Evolutionary conservation across 2,888 invertebrate species (phyloP), one percentile per base, ranked within the genome.

Genomic region (Agrotis clavis): DNA sequence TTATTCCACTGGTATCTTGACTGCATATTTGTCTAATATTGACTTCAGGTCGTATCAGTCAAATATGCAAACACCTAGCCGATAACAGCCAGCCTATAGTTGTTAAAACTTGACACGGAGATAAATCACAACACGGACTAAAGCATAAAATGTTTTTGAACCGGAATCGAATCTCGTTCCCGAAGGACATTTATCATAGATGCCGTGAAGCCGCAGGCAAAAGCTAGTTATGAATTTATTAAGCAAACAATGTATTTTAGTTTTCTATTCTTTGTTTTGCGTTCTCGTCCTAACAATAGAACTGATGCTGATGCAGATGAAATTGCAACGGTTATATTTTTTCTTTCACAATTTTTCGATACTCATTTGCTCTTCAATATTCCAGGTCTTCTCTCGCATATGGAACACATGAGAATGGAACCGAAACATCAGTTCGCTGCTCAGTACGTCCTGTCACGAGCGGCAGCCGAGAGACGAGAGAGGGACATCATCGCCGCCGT

Each of bases 331-430:
- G 14, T 13, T 47, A 0, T 16, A 5, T 13, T 48, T 19, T 48
- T 2, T 50, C 4, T 0, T 2, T 21, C 21, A 11, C n/a, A 13
- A 30, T 19, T 57, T 19, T 9, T 14, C 2, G 13, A 18, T 41
- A 30, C 19, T 80, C 18, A 80, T 59, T 69, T 60, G 3, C 2
- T 54, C 7, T 51, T 65, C 0, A 54, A 67, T 30, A 59, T 96
- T 97, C 45, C 96, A 99, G 99, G 99, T 90, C 97, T 99, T 47
- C 97, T 99, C 73, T 98, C 98, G 74, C 99, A 99, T 92, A 99
- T 99, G 99, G 99, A 99, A 90, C 99, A 99, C 92, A 99, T 99
- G 99, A 97, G 99, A 89, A 99, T 99, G 99, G 99, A 99, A 93
- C 99, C 99, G 0, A 99, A 99, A 93, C 99, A 99, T 96, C 99